Evolutionary conservation across 92 coral and sea anemone genomes (phyloP).

Genomic region (Montipora capitata): DNA sequence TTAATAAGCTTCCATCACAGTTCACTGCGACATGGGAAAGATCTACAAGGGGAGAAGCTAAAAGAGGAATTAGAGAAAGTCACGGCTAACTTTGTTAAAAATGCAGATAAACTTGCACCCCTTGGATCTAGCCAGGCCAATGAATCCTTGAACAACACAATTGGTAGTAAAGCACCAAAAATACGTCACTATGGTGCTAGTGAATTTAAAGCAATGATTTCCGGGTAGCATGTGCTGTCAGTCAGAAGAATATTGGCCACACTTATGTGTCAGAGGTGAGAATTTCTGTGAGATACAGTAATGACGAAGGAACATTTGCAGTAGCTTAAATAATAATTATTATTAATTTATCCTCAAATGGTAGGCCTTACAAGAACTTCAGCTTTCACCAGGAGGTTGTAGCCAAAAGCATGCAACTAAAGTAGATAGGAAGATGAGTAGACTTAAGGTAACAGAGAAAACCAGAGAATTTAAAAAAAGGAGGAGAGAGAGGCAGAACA

Average conservation of each 20-base stretch:
- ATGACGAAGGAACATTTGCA: no score
- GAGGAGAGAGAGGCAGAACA: no score
- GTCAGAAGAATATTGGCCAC: slow-evolving; percentile 13
- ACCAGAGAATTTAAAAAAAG: slow-evolving; percentile 9
- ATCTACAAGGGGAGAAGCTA: not conserved
- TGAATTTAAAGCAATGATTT: slow-evolving; percentile 28
- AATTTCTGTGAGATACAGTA: no score
- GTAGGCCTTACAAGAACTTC: slow-evolving; percentile 48
- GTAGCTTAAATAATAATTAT: not conserved
- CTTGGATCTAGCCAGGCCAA: slow-evolving; percentile 62
- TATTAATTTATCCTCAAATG: no score
- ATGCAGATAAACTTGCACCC: slow-evolving; percentile 39
- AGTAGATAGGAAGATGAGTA: slow-evolving; percentile 24
- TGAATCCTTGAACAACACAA: slow-evolving; percentile 39
- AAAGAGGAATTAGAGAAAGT: slow-evolving; percentile 19
- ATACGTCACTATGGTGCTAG: no score
- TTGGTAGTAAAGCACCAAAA: no score
- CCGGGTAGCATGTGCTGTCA: slow-evolving; percentile 49
- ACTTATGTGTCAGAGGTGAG: slow-evolving; percentile 11
- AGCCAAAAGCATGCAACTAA: slow-evolving; percentile 22
- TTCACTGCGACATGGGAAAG: no score
- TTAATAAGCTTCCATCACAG: no score
- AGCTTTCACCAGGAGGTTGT: slow-evolving; percentile 36
- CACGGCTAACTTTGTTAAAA: slow-evolving; percentile 25
- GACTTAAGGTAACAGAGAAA: slow-evolving; percentile 6